Base-by-base conservation (phyloP, 2,888 invertebrate genomes). In the Zaprionus bogoriensis region DNA sequence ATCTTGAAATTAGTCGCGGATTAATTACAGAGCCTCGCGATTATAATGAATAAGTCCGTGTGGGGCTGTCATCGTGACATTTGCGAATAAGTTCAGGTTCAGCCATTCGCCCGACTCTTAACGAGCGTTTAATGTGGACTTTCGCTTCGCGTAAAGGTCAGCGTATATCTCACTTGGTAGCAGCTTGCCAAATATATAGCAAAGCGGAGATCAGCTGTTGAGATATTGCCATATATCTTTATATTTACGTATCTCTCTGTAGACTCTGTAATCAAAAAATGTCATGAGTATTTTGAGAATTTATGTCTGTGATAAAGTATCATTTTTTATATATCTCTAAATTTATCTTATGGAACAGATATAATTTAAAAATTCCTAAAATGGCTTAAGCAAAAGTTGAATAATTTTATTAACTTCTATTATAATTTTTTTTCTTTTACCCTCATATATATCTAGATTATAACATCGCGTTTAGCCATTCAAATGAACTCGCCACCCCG, bases 121-220 rank as follows among this genome's bases (percentile, higher is more conserved):
- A 48, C 38, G 41, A n/a, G 36, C 28, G 48, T 44, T 53, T 53
- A 50, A 39, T 52, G 60, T 52, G 64, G 44, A 81, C 77, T 84
- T 65, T 84, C 55, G 78, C 65, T 39, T 52, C 32, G 57, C 45
- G 28, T 50, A 84, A 81, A 77, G 85, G 77, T 84, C 60, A 74
- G n/a, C 27, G 20, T 23, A 4, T 23, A 23, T 23, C 3, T 4
- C 3, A 23, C 23, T 23, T 6, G 23, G 23, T 10, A 9, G 38
- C 47, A n/a, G 47, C 17, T 67, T 67, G 51, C 67, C 47, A 44
- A 47, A 66, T 51, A 38, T 42, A 32, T 14, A 44, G 27, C 22
- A 27, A 23, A 4, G 23, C 23, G 28, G 32, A 52, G n/a, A n/a
- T n/a, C n/a, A n/a, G n/a, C n/a, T n/a, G n/a, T n/a, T n/a, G n/a